Conservation (phyloP, 1,140 invertebrate genomes). For the Macrobrachium rosenbergii region DNA sequence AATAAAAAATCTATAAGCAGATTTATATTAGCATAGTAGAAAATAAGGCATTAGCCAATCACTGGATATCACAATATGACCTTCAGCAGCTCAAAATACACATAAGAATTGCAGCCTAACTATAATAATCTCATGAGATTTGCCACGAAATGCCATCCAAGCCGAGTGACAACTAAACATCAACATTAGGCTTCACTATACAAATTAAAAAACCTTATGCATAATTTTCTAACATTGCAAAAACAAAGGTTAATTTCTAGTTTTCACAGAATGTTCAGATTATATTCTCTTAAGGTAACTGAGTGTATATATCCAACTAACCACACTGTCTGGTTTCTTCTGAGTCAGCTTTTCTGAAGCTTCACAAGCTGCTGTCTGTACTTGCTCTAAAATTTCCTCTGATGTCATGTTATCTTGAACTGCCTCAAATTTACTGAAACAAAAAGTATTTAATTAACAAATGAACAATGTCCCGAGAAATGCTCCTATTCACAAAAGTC, state of each 20-base stretch:
- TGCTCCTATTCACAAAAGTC: conserved; percentile 7
- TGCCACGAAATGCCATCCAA: no score
- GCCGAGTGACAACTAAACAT: no score
- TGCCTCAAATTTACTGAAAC: conserved; percentile 76
- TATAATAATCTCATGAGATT: no score
- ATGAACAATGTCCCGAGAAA: background rate
- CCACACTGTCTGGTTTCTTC: conserved; percentile 72
- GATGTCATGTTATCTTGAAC: conserved; percentile 84
- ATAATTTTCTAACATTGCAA: no score
- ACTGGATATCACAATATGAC: no score
- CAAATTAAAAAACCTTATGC: no score
- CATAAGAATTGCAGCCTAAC: no score
- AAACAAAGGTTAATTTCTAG: background rate
- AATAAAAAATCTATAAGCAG: no score
- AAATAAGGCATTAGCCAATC: no score
- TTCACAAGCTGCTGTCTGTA: conserved; percentile 77
- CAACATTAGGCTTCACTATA: no score
- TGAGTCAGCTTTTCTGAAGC: conserved; percentile 78
- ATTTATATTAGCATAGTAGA: no score
- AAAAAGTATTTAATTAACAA: background rate
- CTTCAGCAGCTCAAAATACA: no score
- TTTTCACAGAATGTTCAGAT: background rate
- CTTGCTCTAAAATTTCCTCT: conserved; percentile 84
- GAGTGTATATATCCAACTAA: conserved; percentile 27
- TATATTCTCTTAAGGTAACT: background rate